These are phyloP conservation scores for Allolobophora icterica DNA, from an alignment of 2,888 invertebrate species.

Conservation along the genomic window DNA sequence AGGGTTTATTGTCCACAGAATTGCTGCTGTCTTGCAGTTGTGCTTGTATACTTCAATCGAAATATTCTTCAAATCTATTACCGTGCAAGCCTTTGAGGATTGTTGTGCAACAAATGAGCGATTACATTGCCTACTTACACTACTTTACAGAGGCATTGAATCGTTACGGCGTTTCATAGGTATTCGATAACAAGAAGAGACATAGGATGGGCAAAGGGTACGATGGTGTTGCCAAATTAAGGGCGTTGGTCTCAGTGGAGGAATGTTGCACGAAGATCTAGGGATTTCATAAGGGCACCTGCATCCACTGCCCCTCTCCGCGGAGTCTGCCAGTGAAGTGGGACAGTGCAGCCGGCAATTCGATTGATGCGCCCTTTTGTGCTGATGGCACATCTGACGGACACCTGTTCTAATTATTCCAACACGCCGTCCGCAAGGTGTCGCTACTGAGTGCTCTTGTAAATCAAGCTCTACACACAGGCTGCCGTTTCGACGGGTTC, in stretches of 20 bases:
- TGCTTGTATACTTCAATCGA: too few relatives aligned
- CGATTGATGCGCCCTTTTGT: not conserved
- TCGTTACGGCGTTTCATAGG: too few relatives aligned
- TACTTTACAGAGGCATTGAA: too few relatives aligned
- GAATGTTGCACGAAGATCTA: not conserved
- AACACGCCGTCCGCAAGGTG: not conserved
- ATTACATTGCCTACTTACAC: too few relatives aligned
- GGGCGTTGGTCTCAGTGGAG: not conserved
- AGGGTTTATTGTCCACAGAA: too few relatives aligned
- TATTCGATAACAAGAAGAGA: not conserved
- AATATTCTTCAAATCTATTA: too few relatives aligned
- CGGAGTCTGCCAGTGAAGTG: not conserved
- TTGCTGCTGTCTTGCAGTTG: too few relatives aligned
- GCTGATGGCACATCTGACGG: constrained; percentile 1
- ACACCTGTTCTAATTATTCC: not conserved
- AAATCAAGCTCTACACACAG: not conserved
- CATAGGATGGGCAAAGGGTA: too few relatives aligned
- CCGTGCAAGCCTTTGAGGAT: too few relatives aligned
- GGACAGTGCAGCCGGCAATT: too few relatives aligned
- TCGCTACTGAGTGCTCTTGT: not conserved
- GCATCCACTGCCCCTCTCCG: constrained; percentile 6
- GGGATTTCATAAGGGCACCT: not conserved
- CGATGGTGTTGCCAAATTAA: too few relatives aligned
- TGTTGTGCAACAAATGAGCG: too few relatives aligned
- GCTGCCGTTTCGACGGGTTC: not conserved